These are phyloP conservation scores for Ploceus nigricollis DNA, from an alignment of 2,113 vertebrate genomes.

Conservation along the genomic window DNA sequence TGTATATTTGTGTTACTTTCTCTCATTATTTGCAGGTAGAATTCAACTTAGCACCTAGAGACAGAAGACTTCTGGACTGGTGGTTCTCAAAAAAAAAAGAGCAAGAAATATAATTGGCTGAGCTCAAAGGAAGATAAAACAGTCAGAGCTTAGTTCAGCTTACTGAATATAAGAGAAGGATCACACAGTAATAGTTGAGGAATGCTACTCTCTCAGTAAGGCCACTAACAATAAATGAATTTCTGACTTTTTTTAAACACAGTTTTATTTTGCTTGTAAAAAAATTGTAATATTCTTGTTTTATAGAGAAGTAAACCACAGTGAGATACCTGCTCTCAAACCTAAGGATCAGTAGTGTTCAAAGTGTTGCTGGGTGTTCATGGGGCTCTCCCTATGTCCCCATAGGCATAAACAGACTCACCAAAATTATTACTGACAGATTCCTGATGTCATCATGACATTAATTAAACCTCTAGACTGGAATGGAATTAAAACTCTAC, in stretches of 20 bases:
- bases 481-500: not conserved
- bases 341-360: not conserved
- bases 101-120: not conserved
- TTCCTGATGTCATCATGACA: not conserved
- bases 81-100: not conserved
- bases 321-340: not conserved
- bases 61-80: not conserved
- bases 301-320: not conserved
- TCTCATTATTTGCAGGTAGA: not conserved
- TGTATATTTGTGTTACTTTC: not conserved
- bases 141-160: not conserved
- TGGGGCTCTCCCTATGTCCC: not conserved
- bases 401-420: not conserved
- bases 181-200: not conserved
- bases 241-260: not conserved
- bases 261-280: not conserved
- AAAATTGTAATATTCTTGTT: not conserved
- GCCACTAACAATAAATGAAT: not conserved
- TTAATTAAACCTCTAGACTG: not conserved
- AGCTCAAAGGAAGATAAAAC: not conserved
- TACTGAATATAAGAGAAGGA: not conserved
- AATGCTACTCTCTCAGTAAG: not conserved
- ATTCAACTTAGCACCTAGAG: not conserved
- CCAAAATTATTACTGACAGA: not conserved
- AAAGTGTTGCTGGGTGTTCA: not conserved